Base-by-base conservation (phyloP, 1,140 invertebrate species). In the Pinna nobilis region DNA sequence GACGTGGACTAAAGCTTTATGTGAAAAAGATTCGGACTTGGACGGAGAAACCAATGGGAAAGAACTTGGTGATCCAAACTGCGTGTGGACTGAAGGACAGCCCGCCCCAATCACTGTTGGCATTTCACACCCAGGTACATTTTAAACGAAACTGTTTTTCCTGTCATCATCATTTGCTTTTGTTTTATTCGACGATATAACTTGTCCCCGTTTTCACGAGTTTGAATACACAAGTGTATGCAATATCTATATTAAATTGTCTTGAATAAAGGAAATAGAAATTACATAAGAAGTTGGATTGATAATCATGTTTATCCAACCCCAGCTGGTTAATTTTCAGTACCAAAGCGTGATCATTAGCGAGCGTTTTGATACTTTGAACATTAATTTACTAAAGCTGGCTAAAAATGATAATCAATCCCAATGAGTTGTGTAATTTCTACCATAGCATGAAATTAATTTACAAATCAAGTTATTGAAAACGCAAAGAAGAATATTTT, bases 31-130 rank as follows among this genome's bases (percentile, higher is more conserved):
- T 55, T 79, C 78, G 13, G 83, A 85, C 51, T 73, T 69, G n/a
- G 83, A 85, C 60, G 84, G 84, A 0, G 63, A 39, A 50, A 77
- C 70, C 2, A 86, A 86, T 59, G 84, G 84, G 11, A 39, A 81
- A 63, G 83, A 85, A 50, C 69, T 85, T 11, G 83, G 83, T 13
- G 83, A 85, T 65, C 84, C 83, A 18, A 49, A 81, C 41, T 86
- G 84, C 70, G 37, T 41, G 1, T 86, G 84, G 84, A 67, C 23
- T 37, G 49, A 57, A 25, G 79, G 76, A 37, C 13, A 37, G 2
- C 47, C 30, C 3, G 65, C 73, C 18, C 23, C 25, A 11, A 25
- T 13, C 0, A 68, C 51, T 11, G 23, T 44, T 18, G 61, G 64
- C 51, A 51, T 80, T 23, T 64, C 81, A 9, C 78, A 84, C 60